These are phyloP conservation scores for Ptychodera flava DNA, from an alignment of 35 echinoderm and acorn worm genomes.

Conservation along the genomic window DNA sequence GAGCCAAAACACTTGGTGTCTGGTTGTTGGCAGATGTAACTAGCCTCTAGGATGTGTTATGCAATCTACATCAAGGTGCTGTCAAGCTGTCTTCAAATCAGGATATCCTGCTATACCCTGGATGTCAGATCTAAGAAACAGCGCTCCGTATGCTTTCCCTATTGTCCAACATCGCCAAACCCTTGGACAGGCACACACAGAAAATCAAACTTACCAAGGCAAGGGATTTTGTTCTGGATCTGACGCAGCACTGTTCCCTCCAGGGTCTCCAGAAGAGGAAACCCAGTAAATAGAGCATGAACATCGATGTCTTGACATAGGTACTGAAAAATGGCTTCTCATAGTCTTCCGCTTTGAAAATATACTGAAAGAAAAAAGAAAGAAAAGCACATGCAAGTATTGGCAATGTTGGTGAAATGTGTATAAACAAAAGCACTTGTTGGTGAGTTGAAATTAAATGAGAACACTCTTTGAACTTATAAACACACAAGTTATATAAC, in stretches of 20 bases:
- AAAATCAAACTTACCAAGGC: slow-evolving; percentile 57
- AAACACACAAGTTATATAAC: neutral
- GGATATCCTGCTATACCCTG: no score
- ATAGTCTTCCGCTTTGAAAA: slow-evolving; percentile 74
- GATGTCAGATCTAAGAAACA: no score
- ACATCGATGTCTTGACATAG: slow-evolving; percentile 93
- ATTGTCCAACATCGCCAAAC: no score
- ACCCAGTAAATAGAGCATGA: slow-evolving; percentile 95
- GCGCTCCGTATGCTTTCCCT: no score
- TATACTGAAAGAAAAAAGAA: slow-evolving; percentile 44
- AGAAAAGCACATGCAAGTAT: neutral
- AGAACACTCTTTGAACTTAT: neutral
- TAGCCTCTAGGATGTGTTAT: no score
- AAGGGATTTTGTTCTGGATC: slow-evolving; percentile 35
- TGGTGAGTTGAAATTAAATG: neutral
- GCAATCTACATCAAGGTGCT: no score
- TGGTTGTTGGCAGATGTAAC: no score
- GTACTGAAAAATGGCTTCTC: slow-evolving; percentile 97
- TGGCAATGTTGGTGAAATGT: neutral
- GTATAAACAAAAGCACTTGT: neutral
- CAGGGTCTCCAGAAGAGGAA: slow-evolving; percentile 98
- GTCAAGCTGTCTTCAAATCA: no score
- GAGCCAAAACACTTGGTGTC: no score
- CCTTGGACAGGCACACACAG: no score
- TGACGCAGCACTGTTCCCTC: slow-evolving; percentile 77